Evolutionary conservation across 1,140 invertebrate species (phyloP), one percentile per base, ranked within the genome.

Genomic region (Eupristina koningsbergeri): DNA sequence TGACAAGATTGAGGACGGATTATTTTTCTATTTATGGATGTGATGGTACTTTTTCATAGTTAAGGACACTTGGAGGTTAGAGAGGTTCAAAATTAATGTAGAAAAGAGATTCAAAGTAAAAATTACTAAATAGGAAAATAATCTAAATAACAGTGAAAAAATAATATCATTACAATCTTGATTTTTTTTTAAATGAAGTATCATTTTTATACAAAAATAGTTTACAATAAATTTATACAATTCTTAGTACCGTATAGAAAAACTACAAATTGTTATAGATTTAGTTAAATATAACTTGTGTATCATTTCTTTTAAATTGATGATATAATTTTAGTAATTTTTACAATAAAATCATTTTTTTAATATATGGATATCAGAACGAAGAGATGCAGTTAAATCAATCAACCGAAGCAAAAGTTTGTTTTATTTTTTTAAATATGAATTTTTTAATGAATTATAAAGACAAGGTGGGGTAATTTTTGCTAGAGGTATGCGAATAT

Each of bases 371-470:
- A 84, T 34, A 71, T 77, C 83, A 77, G 83, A 74, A 85, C 84
- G 84, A 85, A 85, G 84, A 85, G 84, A 85, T 85, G 84, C 84
- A 85, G 80, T 82, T 81, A 85, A 78, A 85, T 78, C 64, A 81
- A 84, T 81, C 47, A 77, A 34, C 79, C 79, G 74, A 81, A 81
- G 79, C 74, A 81, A 80, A 77, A 63, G 67, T 76, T 85, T 19
- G 64, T 80, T 80, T 73, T 29, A 67, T 36, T 47, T 63, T 47
- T 8, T 41, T 36, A 58, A 74, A 75, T 17, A 71, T 71, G 36
- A 71, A 71, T 2, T 71, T 71, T 26, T 41, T 41, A 71, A 71
- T 41, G 22, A 19, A 61, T 19, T 73, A 36, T 63, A 50, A 67
- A 41, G 31, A 74, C 1, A 83, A 47, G 73, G 63, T 67, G 29